Base-by-base conservation (phyloP, 2,797 vertebrate genomes). In the Scolopax rusticola region DNA sequence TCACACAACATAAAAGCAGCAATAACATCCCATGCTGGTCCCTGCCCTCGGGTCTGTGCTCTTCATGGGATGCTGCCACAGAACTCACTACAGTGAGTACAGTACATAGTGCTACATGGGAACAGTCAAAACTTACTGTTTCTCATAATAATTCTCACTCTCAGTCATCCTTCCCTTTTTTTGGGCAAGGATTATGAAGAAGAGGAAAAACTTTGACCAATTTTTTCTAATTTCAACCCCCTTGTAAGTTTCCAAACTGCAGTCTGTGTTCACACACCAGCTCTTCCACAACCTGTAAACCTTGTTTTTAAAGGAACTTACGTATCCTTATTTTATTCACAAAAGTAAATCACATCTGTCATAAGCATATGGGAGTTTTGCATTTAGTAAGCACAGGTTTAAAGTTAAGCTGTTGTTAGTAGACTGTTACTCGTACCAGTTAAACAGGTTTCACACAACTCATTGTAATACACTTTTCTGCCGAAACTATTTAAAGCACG, bases 321-420 rank as follows among this genome's bases (percentile, higher is more conserved):
- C 0, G 1, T 24, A 32, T 21, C 38, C 4, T 0, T 6, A 7
- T 40, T 78, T 77, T 48, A 74, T 23, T 59, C 61, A 59, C 23
- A n/a, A n/a, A 53, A 88, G 25, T 73, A 83, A 90, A 36, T 53
- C 7, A 17, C 3, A 15, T 76, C 50, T 76, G 30, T 51, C 50
- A 7, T 15, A 73, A 67, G 50, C 2, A 4, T 8, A 33, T 12
- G 20, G 8, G 16, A 1, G 6, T 48, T 56, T 43, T 43, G 30
- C 33, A 48, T 76, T 56, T 45, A 87, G 19, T 28, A 76, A 84
- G 63, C 7, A 19, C 1, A 69, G 56, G 40, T 70, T 70, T 84
- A 30, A 88, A 91, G 76, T 68, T 45, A 76, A 90, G 60, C 51
- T 85, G 70, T 59, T 92, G 25, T 75, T 38, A 47, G 75, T 3